These are phyloP conservation scores for Sipha maydis DNA, from an alignment of 2,888 invertebrate species.

Conservation along the genomic window DNA sequence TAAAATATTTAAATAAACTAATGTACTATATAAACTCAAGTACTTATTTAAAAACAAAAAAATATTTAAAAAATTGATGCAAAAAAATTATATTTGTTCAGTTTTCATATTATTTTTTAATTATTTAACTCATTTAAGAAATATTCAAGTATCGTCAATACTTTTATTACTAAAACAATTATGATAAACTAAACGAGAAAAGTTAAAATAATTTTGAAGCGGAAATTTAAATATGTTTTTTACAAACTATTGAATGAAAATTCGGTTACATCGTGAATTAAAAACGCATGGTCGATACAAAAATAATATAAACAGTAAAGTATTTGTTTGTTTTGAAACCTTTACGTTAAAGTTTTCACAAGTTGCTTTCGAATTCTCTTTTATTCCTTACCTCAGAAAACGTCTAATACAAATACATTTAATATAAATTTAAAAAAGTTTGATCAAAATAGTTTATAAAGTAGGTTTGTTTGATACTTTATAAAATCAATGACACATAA, in stretches of 20 bases:
- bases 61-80: no score
- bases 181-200: constrained; percentile 12
- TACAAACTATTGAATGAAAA: constrained; percentile 33
- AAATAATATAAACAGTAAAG: constrained; percentile 25
- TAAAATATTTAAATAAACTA: no score
- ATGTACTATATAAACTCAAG: no score
- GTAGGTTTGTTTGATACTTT: not conserved
- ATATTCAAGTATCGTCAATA: not conserved
- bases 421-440: not conserved
- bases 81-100: no score
- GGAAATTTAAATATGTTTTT: constrained; percentile 45
- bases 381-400: not conserved
- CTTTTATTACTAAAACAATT: not conserved
- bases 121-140: not conserved
- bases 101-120: no score
- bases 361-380: not conserved
- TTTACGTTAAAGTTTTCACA: constrained; percentile 9
- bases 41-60: no score
- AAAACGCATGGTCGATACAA: not conserved
- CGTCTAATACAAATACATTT: constrained; percentile 20
- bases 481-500: not conserved
- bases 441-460: not conserved
- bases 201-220: constrained; percentile 21
- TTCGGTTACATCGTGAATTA: not conserved
- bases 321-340: constrained; percentile 3